phyloP scores from a whole-genome alignment of 2,888 invertebrate genomes.

The Operophtera brumata region DNA sequence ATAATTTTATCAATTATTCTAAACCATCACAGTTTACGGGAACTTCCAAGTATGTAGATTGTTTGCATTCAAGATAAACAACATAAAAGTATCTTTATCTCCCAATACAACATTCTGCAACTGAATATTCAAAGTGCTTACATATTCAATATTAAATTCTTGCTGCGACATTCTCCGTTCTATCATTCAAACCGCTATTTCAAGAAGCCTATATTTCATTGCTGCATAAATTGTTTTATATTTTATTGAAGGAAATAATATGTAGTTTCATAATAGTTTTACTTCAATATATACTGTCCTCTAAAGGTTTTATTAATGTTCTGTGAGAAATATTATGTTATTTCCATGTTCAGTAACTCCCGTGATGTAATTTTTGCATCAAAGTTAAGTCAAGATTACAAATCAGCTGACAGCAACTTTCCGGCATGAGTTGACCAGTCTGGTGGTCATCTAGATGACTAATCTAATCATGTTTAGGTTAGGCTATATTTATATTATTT shows the following conservation, averaged over 20 bases:
- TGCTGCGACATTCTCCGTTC: slow-evolving; percentile 46
- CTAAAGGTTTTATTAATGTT: neutral
- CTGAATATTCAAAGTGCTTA: slow-evolving; percentile 63
- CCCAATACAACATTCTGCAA: slow-evolving; percentile 45
- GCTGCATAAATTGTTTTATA: slow-evolving; percentile 10
- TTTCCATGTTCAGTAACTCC: neutral
- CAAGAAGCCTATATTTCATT: slow-evolving; percentile 33
- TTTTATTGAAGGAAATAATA: slow-evolving; percentile 12
- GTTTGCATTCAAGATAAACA: neutral
- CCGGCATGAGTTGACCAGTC: no score
- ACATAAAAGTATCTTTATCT: neutral
- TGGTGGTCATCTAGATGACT: no score
- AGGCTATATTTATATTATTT: no score
- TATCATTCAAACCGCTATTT: slow-evolving; percentile 40
- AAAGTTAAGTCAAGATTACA: no score
- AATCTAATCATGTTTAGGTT: no score
- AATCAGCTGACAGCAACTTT: no score
- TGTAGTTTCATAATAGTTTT: neutral
- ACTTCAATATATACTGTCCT: neutral
- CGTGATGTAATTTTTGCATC: neutral
- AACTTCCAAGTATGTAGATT: neutral
- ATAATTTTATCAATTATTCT: no score
- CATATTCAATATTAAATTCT: slow-evolving; percentile 70
- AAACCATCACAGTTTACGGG: neutral
- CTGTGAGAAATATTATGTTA: neutral